phyloP scores from a whole-genome alignment of 2,113 vertebrate genomes.

The Rattus norvegicus region DNA sequence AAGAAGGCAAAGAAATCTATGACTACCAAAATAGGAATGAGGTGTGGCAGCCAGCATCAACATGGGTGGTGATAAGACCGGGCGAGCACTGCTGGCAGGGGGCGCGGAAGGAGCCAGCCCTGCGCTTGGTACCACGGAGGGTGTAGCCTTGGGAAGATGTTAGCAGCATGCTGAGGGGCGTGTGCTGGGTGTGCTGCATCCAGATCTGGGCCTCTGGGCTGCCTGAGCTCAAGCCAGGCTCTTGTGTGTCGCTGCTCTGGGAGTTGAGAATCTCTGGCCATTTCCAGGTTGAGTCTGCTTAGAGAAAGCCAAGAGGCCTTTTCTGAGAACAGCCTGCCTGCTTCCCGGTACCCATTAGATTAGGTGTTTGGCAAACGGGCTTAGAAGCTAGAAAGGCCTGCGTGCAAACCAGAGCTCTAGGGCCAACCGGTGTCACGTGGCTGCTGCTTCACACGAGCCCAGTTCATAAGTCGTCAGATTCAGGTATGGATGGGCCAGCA shows the following conservation, averaged over 20 bases:
- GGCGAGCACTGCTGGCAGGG: background rate
- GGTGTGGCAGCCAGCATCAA: too few species aligned
- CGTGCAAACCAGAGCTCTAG: too few species aligned
- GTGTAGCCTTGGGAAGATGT: background rate
- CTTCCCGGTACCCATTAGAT: background rate
- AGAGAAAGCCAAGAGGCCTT: background rate
- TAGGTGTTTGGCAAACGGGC: background rate
- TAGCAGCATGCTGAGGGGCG: background rate
- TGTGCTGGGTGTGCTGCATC: background rate
- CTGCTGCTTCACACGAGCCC: background rate
- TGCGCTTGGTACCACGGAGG: too few species aligned
- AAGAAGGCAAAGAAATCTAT: background rate
- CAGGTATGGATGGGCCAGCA: background rate
- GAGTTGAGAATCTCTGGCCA: background rate
- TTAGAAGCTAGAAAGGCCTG: background rate
- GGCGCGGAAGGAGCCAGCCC: background rate
- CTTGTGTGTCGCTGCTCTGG: too few species aligned
- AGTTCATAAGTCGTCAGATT: too few species aligned
- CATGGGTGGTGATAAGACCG: fast-evolving
- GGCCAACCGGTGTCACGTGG: too few species aligned
- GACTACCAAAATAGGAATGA: too few species aligned
- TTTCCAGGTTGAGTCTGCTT: background rate
- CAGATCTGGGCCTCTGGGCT: background rate
- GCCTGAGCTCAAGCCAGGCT: background rate
- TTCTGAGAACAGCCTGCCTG: background rate